phyloP scores from a whole-genome alignment of 2,888 invertebrate genomes.

The Anthrax anthrax region DNA sequence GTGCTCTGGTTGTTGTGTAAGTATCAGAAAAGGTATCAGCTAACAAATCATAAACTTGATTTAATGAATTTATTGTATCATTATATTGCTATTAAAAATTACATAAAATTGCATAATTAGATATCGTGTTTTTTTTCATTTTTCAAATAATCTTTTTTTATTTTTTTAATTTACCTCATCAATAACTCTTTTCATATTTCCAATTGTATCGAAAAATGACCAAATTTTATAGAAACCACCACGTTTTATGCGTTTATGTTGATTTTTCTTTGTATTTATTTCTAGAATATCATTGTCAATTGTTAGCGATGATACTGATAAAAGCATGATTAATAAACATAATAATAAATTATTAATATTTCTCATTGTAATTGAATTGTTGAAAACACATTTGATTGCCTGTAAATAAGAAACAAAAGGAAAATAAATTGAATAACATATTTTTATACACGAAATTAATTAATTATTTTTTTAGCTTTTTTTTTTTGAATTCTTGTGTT shows the following conservation, averaged over 20 bases:
- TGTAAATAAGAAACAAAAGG: background rate
- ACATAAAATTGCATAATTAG: background rate
- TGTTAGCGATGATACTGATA: background rate
- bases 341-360: background rate
- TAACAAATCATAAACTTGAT: slow-evolving; percentile 27
- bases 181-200: slow-evolving; percentile 25
- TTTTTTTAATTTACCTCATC: slow-evolving; percentile 26
- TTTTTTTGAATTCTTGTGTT: too few relatives aligned
- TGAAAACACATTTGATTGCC: background rate
- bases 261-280: background rate
- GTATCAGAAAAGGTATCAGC: slow-evolving; percentile 29
- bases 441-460: too few relatives aligned
- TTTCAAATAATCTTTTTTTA: background rate
- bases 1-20: slow-evolving; percentile 20
- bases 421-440: too few relatives aligned
- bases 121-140: too few relatives aligned
- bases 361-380: background rate
- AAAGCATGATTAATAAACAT: background rate
- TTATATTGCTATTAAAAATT: slow-evolving; percentile 26
- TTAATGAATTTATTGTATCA: slow-evolving; percentile 26
- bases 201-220: slow-evolving; percentile 28
- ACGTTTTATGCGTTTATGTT: background rate
- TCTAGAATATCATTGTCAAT: background rate
- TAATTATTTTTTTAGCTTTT: too few relatives aligned
- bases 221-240: slow-evolving; percentile 18